phyloP scores from a whole-genome alignment of 2,113 vertebrate genomes.

The Catharus bicknelli region DNA sequence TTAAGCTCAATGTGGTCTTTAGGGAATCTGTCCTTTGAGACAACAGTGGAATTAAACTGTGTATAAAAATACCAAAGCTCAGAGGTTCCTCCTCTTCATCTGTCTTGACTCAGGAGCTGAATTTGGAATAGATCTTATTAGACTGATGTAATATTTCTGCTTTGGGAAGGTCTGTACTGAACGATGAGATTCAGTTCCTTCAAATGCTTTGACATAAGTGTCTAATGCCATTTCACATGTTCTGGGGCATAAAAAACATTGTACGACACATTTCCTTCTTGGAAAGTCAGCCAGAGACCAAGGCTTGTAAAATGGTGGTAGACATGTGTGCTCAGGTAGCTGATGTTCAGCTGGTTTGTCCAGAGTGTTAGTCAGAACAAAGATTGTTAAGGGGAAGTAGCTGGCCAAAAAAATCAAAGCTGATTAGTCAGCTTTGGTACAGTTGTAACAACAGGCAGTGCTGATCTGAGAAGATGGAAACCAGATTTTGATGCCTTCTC shows the following conservation, averaged over 20 bases:
- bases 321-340: fast-evolving
- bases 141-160: neutral
- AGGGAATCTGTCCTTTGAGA: neutral
- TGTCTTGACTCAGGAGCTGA: neutral
- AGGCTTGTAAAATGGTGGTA: neutral
- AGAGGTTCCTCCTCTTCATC: neutral
- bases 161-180: neutral
- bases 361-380: neutral
- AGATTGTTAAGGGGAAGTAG: neutral
- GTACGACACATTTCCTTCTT: neutral
- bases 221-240: fast-evolving
- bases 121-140: neutral
- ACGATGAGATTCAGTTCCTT: neutral
- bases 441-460: neutral
- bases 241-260: neutral
- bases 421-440: neutral
- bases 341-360: neutral
- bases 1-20: neutral
- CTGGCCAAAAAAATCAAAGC: neutral
- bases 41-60: neutral
- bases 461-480: neutral
- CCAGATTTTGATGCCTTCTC: neutral
- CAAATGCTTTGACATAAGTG: fast-evolving
- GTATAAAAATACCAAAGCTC: neutral
- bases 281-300: neutral